Evolutionary conservation across 53 echinoderm and acorn worm genomes (phyloP), one percentile per base, ranked within the genome.

Genomic region (Paracentrotus lividus): DNA sequence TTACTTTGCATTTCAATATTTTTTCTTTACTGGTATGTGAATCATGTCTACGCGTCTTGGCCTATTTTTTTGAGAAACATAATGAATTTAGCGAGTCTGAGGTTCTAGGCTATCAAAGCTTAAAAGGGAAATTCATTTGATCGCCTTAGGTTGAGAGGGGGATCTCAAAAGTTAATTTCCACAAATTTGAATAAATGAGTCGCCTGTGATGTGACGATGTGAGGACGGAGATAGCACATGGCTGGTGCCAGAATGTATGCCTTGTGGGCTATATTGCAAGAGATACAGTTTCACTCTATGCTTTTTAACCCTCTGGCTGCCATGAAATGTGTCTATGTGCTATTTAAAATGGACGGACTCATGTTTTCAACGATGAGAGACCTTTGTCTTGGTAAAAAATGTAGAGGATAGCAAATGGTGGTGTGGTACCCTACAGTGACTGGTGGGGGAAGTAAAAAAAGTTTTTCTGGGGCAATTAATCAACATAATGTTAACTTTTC

Each of bases 121-220:
- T 72, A 72, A 72, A 72, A 72, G 72, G 72, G 32, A 72, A 72
- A 72, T 72, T 72, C 36, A 18, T 38, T 72, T 72, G 72, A 72
- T 72, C 18, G 72, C 72, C 72, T 72, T 3, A 36, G 72, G 72
- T 72, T 26, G 32, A 72, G 72, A 40, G 72, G 72, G 13, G 29
- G 15, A 38, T 40, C 40, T 38, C 36, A 40, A 36, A 72, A 72
- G 72, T 72, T 72, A 72, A 72, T 72, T 72, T 72, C 72, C 72
- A 72, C 72, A 72, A 40, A 72, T 72, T 72, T 72, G 72, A 72
- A 72, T 72, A 72, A 72, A 72, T 72, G 36, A 72, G 36, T 72
- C 36, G 72, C 72, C 20, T 4, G 20, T 40, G 72, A 36, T 20
- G 40, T 72, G 21, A 20, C 72, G 1, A 40, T 21, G 21, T 3